Evolutionary conservation across 2,797 vertebrate species (phyloP), one percentile per base, ranked within the genome.

Genomic region (Chiloscyllium punctatum): DNA sequence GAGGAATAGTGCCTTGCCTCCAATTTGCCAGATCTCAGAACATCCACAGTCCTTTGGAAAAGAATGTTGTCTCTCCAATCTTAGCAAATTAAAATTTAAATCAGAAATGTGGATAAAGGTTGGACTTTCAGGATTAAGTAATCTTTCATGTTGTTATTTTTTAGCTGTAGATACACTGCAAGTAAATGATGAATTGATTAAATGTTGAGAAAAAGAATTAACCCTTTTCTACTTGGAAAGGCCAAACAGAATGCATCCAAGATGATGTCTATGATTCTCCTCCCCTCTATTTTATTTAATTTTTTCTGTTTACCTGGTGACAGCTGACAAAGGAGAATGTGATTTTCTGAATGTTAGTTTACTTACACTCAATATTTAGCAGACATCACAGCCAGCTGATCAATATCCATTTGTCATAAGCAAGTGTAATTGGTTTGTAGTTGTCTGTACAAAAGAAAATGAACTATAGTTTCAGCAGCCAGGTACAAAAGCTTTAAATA

Each of bases 171-270:
- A 94, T 72, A 15, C 68, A 13, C 23, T 18, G 48, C 27, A 48
- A 48, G 68, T 42, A 72, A 42, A 74, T 71, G 92, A 72, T 6
- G 48, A 48, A 77, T 95, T 95, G 48, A 77, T 95, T 95, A 95
- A 95, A 95, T 95, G 94, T 53, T 53, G 71, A 33, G 71, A 53
- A 95, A 95, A 33, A 9, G 94, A 53, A 7, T 77, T 95, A 95
- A 95, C 94, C 69, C 71, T 53, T 95, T 51, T 53, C 21, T 2
- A 16, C 71, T 53, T 9, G 30, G 42, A 74, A 53, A 33, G 27
- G 68, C 16, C 27, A 69, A 94, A 72, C 42, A 16, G 16, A 53
- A 95, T n/a, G 71, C 42, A 25, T 51, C 37, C 92, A 33, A 4
- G 69, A 42, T 72, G 69, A 77, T 33, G 51, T n/a, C 15, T 33